A percentile compares a stretch with the other conserved stretches of the same genome.
Evolutionary conservation across 2,797 vertebrate genomes (phyloP).

Genomic region (Spinibarbus caldwelli): DNA sequence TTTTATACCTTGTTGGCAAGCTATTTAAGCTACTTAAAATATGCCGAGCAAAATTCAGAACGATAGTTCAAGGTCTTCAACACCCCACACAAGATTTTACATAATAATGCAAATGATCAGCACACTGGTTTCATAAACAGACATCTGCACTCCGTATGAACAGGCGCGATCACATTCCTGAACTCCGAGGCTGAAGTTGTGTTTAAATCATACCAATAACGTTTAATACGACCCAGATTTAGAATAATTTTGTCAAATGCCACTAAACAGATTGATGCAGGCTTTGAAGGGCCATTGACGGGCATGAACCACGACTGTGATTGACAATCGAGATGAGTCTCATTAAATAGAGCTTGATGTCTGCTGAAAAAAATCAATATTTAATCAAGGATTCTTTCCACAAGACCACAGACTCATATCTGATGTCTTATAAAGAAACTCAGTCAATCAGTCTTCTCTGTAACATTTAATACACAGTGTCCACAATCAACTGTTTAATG

Average conservation of each 20-base stretch:
- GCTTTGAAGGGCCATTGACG: constrained; percentile 2
- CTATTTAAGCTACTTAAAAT: background rate
- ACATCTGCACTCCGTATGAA: constrained; percentile 31
- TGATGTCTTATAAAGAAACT: constrained; percentile 38
- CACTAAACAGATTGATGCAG: constrained; percentile 10
- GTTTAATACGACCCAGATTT: constrained; percentile 36
- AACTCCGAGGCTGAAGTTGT: background rate
- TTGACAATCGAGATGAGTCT: constrained; percentile 60
- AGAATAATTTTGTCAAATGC: constrained; percentile 36
- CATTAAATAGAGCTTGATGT: constrained; percentile 54
- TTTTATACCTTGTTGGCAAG: constrained; percentile 10
- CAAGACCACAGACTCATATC: constrained; percentile 43
- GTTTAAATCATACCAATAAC: constrained; percentile 35
- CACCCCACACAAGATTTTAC: constrained; percentile 11
- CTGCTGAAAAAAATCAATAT: constrained; percentile 53
- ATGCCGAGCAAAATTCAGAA: constrained; percentile 2
- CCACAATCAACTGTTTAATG: constrained; percentile 8
- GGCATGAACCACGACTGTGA: background rate
- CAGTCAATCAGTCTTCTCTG: constrained; percentile 41
- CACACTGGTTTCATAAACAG: constrained; percentile 37
- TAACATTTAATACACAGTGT: background rate
- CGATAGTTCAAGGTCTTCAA: constrained; percentile 7
- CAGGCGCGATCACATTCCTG: constrained; percentile 23
- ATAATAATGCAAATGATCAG: constrained; percentile 26
- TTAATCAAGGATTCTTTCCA: constrained; percentile 51